These are phyloP conservation scores for Chrysolina haemoptera DNA, from an alignment of 2,888 invertebrate genomes.

Conservation along the genomic window DNA sequence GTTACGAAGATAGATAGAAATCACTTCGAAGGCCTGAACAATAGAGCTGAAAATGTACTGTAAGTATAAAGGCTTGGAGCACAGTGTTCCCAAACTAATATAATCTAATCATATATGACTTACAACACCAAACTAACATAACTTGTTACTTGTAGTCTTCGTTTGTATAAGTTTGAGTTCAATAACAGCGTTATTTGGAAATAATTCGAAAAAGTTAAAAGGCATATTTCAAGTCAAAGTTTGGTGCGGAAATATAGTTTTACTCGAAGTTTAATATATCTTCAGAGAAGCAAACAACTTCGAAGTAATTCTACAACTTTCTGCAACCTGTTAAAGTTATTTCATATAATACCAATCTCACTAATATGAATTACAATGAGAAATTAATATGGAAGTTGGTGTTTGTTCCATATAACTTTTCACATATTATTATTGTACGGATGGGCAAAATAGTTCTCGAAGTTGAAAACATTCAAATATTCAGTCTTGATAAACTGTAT, in stretches of 20 bases:
- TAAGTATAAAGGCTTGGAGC: too few relatives aligned
- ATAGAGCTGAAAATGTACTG: too few relatives aligned
- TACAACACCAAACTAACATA: too few relatives aligned
- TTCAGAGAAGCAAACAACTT: constrained; percentile 42
- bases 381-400: constrained; percentile 38
- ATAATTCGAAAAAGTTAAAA: constrained; percentile 45
- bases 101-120: too few relatives aligned
- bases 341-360: constrained; percentile 45
- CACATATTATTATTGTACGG: constrained; percentile 25
- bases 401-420: constrained; percentile 35
- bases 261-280: constrained; percentile 44
- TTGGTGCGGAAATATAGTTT: constrained; percentile 41
- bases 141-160: too few relatives aligned
- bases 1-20: too few relatives aligned
- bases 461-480: not conserved
- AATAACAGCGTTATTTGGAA: constrained; percentile 28
- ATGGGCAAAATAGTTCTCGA: not conserved
- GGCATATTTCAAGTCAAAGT: constrained; percentile 40
- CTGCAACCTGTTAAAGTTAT: constrained; percentile 48
- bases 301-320: constrained; percentile 45
- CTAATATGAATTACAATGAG: constrained; percentile 42
- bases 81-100: too few relatives aligned
- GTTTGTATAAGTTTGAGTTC: constrained; percentile 10
- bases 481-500: too few relatives aligned
- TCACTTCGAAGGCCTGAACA: too few relatives aligned